These are phyloP conservation scores for Platalea minor DNA, from an alignment of 2,797 vertebrate genomes.

Conservation along the genomic window DNA sequence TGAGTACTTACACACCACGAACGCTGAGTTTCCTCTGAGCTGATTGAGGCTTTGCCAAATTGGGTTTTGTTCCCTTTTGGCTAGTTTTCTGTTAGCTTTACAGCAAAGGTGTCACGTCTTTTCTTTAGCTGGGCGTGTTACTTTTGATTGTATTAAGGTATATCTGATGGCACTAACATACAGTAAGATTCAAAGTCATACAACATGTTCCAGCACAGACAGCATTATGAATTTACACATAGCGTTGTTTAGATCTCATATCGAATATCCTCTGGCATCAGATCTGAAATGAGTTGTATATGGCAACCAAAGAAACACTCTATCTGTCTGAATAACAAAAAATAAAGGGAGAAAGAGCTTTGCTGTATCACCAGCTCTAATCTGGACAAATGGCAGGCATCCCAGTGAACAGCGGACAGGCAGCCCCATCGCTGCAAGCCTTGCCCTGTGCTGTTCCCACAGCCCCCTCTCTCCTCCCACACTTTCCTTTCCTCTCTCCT, in stretches of 20 bases:
- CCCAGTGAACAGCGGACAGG: neutral
- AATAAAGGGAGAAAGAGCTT: neutral
- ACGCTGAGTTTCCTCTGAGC: neutral
- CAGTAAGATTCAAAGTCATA: conserved; percentile 22
- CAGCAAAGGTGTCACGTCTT: conserved; percentile 43
- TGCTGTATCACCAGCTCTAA: conserved; percentile 39
- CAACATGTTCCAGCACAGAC: conserved; percentile 38
- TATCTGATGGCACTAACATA: conserved; percentile 45
- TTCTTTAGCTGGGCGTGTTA: conserved; percentile 13
- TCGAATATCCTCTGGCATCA: conserved; percentile 66
- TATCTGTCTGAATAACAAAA: conserved; percentile 25
- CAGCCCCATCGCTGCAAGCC: neutral
- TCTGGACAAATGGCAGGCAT: conserved; percentile 31
- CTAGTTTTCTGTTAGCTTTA: conserved; percentile 12
- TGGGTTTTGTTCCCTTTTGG: neutral
- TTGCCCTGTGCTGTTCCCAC: neutral
- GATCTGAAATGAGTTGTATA: conserved; percentile 52
- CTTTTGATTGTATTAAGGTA: conserved; percentile 14
- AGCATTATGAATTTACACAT: neutral
- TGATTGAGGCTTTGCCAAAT: conserved; percentile 40
- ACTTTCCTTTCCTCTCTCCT: neutral
- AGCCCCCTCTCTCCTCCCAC: neutral
- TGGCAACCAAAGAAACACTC: conserved; percentile 45
- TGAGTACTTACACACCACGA: neutral
- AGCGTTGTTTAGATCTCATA: conserved; percentile 24